These are phyloP conservation scores for Pristionchus arcanus DNA, from an alignment of 2,888 invertebrate species.

Conservation along the genomic window DNA sequence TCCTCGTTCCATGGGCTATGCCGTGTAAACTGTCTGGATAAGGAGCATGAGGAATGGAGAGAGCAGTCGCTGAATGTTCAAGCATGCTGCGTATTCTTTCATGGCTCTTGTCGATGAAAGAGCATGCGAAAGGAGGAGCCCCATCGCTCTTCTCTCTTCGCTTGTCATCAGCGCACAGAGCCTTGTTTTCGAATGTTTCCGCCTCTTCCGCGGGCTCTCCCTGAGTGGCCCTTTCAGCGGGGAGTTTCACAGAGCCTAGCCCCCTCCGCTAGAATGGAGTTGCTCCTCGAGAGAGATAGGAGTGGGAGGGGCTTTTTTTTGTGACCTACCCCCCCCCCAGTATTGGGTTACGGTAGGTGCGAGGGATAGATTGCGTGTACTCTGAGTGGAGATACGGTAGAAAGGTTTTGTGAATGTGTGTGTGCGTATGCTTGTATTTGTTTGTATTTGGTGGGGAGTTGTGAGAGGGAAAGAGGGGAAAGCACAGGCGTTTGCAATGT, in stretches of 20 bases:
- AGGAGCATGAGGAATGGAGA: not conserved
- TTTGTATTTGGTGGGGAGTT: constrained; percentile 10
- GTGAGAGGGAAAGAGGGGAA: constrained; percentile 12
- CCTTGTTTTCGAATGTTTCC: constrained; percentile 34
- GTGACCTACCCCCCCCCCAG: constrained; percentile 1
- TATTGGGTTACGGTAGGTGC: constrained; percentile 3
- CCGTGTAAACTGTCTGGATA: not conserved
- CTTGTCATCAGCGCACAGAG: not conserved
- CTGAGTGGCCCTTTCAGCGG: constrained; percentile 20
- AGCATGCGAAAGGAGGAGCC: too few species aligned
- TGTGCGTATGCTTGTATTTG: constrained; percentile 4
- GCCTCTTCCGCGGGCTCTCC: not conserved
- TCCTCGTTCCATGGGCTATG: not conserved
- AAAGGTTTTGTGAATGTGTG: constrained; percentile 32
- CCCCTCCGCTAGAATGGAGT: constrained; percentile 28
- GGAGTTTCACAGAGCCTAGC: not conserved
- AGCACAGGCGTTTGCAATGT: constrained; percentile 39
- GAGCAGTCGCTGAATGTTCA: too few species aligned
- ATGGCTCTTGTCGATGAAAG: too few species aligned
- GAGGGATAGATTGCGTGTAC: constrained; percentile 30
- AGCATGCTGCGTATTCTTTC: too few species aligned
- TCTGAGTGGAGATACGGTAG: not conserved
- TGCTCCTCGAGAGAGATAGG: not conserved
- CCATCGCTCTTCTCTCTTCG: not conserved
- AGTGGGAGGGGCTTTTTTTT: constrained; percentile 2